phyloP scores from a whole-genome alignment of 2,113 vertebrate species.

The Stomatorhinus ivindoensis region DNA sequence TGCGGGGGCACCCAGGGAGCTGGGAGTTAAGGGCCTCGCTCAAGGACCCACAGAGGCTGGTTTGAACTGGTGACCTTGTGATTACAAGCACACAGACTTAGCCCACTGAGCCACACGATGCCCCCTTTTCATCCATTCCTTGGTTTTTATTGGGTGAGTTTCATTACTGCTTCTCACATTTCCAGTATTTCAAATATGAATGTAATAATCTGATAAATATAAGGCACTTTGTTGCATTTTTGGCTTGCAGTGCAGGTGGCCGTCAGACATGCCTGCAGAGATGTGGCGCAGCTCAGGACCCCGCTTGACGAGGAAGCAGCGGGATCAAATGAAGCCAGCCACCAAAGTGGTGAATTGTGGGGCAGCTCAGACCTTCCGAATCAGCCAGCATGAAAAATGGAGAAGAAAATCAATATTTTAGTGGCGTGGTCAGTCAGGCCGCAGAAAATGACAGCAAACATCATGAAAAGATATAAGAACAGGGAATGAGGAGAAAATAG shows the following conservation, averaged over 20 bases:
- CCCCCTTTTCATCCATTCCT: not conserved
- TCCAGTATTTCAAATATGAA: not conserved
- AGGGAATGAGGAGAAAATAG: conserved; percentile 39
- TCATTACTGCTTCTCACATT: not conserved
- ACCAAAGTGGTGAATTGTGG: not conserved
- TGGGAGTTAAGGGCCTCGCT: too few relatives aligned
- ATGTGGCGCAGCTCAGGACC: not conserved
- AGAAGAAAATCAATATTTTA: conserved; percentile 62
- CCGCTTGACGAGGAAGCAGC: not conserved
- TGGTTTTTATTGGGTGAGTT: not conserved
- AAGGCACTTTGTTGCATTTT: not conserved
- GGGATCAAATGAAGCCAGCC: not conserved
- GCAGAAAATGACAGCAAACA: conserved; percentile 64
- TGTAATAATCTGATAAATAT: not conserved
- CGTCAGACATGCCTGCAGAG: not conserved
- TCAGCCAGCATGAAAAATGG: not conserved
- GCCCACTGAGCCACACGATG: too few relatives aligned
- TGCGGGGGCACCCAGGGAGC: too few relatives aligned
- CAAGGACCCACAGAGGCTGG: too few relatives aligned
- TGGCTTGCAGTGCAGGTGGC: not conserved
- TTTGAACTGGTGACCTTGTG: too few relatives aligned
- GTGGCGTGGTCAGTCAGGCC: conserved; percentile 55
- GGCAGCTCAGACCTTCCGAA: not conserved
- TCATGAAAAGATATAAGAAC: conserved; percentile 69
- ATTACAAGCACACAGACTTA: too few relatives aligned